Percentiles rank a stretch among this genome's conserved stretches.
Conservation (phyloP, 2,113 vertebrate species). For the Pao palembangensis region DNA sequence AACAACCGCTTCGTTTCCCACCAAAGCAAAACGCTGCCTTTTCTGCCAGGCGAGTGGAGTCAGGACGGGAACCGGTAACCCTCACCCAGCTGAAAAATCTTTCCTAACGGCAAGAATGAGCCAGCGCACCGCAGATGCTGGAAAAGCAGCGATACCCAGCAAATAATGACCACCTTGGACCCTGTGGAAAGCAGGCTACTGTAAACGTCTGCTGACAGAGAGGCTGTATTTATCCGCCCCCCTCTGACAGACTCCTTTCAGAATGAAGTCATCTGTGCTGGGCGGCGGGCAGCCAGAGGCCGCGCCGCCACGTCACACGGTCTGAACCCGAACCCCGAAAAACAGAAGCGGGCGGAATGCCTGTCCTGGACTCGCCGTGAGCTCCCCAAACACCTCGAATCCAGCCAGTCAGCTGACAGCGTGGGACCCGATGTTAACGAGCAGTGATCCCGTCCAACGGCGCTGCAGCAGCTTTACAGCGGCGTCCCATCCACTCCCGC, state of each 20-base stretch:
- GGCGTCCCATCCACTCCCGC: too few relatives aligned
- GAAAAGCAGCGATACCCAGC: constrained; percentile 32
- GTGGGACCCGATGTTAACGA: too few relatives aligned
- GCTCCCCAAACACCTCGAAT: too few relatives aligned
- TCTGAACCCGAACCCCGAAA: constrained; percentile 6
- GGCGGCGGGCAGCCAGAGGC: constrained; percentile 25
- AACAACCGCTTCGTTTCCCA: constrained; percentile 36
- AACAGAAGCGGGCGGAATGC: too few relatives aligned
- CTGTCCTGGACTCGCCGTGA: too few relatives aligned
- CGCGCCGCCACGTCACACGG: constrained; percentile 22
- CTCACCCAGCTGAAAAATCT: constrained; percentile 14
- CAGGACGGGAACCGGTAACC: constrained; percentile 26
- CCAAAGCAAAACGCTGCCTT: constrained; percentile 11
- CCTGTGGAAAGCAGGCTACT: constrained; percentile 31
- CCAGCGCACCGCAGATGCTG: constrained; percentile 35
- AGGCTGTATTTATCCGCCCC: constrained; percentile 54
- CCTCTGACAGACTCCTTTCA: constrained; percentile 47
- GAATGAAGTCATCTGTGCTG: constrained; percentile 48
- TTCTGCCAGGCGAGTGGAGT: constrained; percentile 19
- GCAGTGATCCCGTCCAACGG: too few relatives aligned
- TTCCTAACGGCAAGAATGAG: constrained; percentile 17
- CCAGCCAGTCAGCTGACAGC: too few relatives aligned
- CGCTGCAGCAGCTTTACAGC: too few relatives aligned
- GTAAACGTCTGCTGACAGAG: constrained; percentile 29
- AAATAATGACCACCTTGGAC: constrained; percentile 40